phyloP scores from a whole-genome alignment of 2,797 vertebrate genomes.

The Urophycis tenuis region DNA sequence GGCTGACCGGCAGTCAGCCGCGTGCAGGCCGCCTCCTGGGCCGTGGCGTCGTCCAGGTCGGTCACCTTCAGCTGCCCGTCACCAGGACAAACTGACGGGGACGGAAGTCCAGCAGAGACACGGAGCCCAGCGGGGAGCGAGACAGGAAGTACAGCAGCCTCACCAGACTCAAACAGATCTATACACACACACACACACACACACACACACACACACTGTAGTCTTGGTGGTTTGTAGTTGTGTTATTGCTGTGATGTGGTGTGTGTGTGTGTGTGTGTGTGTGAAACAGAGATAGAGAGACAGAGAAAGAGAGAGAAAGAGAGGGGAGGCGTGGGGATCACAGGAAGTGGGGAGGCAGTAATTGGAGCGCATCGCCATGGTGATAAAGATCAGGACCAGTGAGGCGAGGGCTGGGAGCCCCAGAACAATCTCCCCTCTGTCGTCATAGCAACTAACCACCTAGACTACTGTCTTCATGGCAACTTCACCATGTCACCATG shows the following conservation, averaged over 20 bases:
- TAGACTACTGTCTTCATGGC: not conserved
- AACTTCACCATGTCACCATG: not conserved
- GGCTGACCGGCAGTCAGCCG: constrained; percentile 26
- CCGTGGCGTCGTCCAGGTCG: constrained; percentile 80
- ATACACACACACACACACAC: constrained; percentile 17
- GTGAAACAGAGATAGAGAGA: not conserved
- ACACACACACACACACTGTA: not conserved
- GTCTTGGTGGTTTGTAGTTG: too few relatives aligned
- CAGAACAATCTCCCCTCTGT: not conserved
- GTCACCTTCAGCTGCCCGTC: constrained; percentile 83
- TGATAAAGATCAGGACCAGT: constrained; percentile 30
- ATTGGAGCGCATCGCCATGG: constrained; percentile 28
- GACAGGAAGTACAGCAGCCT: constrained; percentile 81
- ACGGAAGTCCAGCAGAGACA: constrained; percentile 85
- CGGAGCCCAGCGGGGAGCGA: constrained; percentile 81
- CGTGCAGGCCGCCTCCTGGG: constrained; percentile 75
- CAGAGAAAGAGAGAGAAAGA: not conserved
- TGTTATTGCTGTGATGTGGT: too few relatives aligned
- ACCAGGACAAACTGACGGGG: constrained; percentile 85
- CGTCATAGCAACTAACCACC: not conserved
- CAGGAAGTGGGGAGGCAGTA: constrained; percentile 52
- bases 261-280: too few relatives aligned
- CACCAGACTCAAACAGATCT: constrained; percentile 85
- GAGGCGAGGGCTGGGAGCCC: constrained; percentile 7
- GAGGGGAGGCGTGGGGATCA: constrained; percentile 4